These are phyloP conservation scores for Ditula angustiorana DNA, from an alignment of 2,888 invertebrate species.

Conservation along the genomic window DNA sequence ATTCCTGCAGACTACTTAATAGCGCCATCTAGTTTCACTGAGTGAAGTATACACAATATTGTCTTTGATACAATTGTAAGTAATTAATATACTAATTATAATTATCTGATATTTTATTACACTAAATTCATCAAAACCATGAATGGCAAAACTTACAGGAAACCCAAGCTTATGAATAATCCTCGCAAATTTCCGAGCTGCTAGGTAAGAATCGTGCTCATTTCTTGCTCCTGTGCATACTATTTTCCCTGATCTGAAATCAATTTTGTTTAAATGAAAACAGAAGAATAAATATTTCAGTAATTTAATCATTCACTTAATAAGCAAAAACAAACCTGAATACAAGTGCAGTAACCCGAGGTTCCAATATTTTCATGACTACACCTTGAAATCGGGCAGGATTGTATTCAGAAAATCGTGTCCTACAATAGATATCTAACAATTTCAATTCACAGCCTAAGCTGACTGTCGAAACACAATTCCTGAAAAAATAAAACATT, in stretches of 20 bases:
- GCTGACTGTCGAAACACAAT: constrained; percentile 93
- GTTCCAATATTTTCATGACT: constrained; percentile 93
- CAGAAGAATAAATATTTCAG: too few relatives aligned
- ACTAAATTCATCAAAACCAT: too few relatives aligned
- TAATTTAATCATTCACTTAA: too few relatives aligned
- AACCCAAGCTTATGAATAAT: constrained; percentile 93
- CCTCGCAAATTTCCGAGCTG: constrained; percentile 92
- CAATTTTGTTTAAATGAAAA: constrained; percentile 21
- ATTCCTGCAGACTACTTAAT: too few relatives aligned
- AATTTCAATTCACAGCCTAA: constrained; percentile 90
- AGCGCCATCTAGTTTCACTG: too few relatives aligned
- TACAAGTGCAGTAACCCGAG: constrained; percentile 90
- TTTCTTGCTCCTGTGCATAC: constrained; percentile 93
- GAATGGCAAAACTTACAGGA: constrained; percentile 81
- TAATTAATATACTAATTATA: too few relatives aligned
- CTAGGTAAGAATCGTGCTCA: constrained; percentile 91
- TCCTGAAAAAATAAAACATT: constrained; percentile 82
- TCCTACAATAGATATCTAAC: constrained; percentile 90
- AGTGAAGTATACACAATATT: too few relatives aligned
- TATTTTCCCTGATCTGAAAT: constrained; percentile 90
- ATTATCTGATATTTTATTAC: too few relatives aligned
- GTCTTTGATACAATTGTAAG: too few relatives aligned
- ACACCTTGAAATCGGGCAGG: constrained; percentile 93
- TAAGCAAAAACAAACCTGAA: constrained; percentile 68
- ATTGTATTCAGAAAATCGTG: constrained; percentile 93